Evolutionary conservation across 23 tunicate genomes (phyloP).

Genomic region (Trididemnum miniatum): DNA sequence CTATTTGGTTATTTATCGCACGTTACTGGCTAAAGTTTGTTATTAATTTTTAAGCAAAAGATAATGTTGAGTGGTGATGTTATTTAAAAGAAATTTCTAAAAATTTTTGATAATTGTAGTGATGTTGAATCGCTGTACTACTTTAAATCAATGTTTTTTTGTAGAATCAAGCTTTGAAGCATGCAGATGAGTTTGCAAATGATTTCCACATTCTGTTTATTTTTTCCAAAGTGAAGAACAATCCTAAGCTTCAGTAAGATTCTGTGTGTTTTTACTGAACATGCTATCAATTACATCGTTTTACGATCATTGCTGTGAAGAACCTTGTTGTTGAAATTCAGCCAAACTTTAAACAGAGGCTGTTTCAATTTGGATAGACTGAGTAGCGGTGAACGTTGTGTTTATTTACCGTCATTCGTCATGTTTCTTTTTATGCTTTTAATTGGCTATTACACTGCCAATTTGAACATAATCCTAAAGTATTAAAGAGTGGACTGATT

Average conservation of each 20-base stretch:
- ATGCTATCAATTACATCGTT: too few relatives aligned
- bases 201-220: constrained; percentile 77
- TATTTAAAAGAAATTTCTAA: neutral
- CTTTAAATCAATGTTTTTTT: neutral
- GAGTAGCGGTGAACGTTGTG: too few relatives aligned
- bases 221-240: constrained; percentile 52
- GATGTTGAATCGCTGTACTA: neutral
- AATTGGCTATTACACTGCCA: too few relatives aligned
- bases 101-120: too few relatives aligned
- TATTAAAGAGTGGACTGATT: too few relatives aligned
- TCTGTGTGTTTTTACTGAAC: too few relatives aligned
- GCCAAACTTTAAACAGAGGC: too few relatives aligned
- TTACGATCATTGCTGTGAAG: too few relatives aligned
- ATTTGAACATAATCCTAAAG: too few relatives aligned
- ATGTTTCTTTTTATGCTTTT: too few relatives aligned
- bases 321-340: neutral
- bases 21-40: neutral
- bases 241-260: constrained; percentile 47
- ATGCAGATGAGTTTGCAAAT: constrained; percentile 70
- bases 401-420: too few relatives aligned
- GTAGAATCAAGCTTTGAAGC: constrained; percentile 62
- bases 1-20: neutral
- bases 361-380: too few relatives aligned
- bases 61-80: neutral
- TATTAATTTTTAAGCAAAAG: neutral